Base-by-base conservation (phyloP, 2,888 invertebrate genomes). In the Ariolimax columbianus region DNA sequence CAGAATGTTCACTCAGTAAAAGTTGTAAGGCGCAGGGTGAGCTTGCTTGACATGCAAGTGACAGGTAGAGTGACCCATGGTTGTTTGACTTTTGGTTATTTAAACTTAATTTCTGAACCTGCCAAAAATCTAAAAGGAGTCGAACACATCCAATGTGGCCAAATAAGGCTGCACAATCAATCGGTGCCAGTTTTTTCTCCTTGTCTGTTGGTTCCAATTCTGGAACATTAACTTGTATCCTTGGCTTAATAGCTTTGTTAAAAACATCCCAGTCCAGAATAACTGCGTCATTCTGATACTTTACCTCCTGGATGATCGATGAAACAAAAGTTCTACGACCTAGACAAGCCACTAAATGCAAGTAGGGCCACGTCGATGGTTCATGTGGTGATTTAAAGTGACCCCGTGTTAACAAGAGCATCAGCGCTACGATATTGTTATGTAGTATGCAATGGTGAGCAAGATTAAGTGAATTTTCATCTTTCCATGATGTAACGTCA, bases 361-460 rank as follows among this genome's bases (percentile, higher is more conserved):
- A 86, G 83, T 93, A 93, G 1, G 91, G 89, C 84, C 91, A 88
- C 3, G 82, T 82, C 26, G 84, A 80, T n/a, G 82, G 77, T 75
- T 90, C 90, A 66, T 91, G 89, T 6, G 90, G 91, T 1, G 90
- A 89, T 81, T 91, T 90, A 84, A 92, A 92, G 33, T 87, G 86
- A 36, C 92, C 92, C 14, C 89, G 85, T n/a, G 88, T 88, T 75
- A 92, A 91, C 40, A 93, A 85, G 0, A 89, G 85, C 11, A 89
- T 89, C 4, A 91, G 89, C 9, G 90, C 91, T 77, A 91, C 91
- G 4, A 90, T 84, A 82, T 93, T 91, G 82, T 90, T 90, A 2
- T 91, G 86, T 68, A 92, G 85, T 9, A 93, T 91, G 55, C 91
- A 90, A 84, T 92, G 90, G 77, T 93, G 93, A 9, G 92, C 87